Base-by-base conservation (phyloP, 2,888 invertebrate genomes). In the Sinopyrophorus schimmeli region DNA sequence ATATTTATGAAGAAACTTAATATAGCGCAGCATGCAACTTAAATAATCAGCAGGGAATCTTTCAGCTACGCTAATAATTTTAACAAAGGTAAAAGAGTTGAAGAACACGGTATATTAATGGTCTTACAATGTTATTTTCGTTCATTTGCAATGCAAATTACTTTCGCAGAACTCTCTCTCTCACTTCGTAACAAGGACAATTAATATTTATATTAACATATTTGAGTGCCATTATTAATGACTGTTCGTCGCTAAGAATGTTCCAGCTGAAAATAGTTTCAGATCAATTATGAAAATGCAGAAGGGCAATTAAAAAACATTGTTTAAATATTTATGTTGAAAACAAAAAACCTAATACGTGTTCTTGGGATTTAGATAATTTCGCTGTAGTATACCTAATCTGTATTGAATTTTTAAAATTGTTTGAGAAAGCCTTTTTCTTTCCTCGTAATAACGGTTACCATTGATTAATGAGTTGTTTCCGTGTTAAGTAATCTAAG, bases 391-490 rank as follows among this genome's bases (percentile, higher is more conserved):
- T n/a, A n/a, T n/a, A n/a, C n/a, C n/a, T n/a, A n/a, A n/a, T n/a
- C n/a, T n/a, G n/a, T n/a, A n/a, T n/a, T n/a, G n/a, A n/a, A n/a
- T n/a, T n/a, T n/a, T n/a, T n/a, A n/a, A n/a, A n/a, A n/a, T n/a
- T n/a, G n/a, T n/a, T n/a, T n/a, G n/a, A n/a, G n/a, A n/a, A n/a
- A n/a, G n/a, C n/a, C n/a, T n/a, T n/a, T n/a, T n/a, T n/a, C n/a
- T n/a, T n/a, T n/a, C n/a, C n/a, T n/a, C n/a, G n/a, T n/a, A n/a
- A n/a, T n/a, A n/a, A n/a, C n/a, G n/a, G n/a, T n/a, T n/a, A n/a
- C n/a, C n/a, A 10, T 40, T 50, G 50, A 50, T 50, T 50, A 50
- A 50, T 28, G 50, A 50, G 34, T 30, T 31, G 23, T 39, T 50
- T 44, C 21, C 50, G 39, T 50, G 50, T 50, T 40, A 31, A 35